Base-by-base conservation (phyloP, 1,140 invertebrate species). In the Apis laboriosa region DNA sequence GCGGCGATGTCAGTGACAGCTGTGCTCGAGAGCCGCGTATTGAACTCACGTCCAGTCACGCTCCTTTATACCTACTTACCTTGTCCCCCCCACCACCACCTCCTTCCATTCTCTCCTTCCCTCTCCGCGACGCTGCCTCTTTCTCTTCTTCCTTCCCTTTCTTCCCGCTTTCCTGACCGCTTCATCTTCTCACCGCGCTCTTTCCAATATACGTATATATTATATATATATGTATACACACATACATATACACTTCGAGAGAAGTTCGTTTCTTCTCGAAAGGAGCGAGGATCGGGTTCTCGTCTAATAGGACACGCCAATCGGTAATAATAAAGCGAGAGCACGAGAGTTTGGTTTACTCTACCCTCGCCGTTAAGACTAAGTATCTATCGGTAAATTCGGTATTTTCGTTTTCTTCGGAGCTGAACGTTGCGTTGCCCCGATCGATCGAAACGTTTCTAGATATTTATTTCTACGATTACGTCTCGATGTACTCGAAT, bases 61-160 rank as follows among this genome's bases (percentile, higher is more conserved):
- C 91, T 93, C 92, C 92, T 94, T 94, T 94, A 92, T 93, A 93
- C 91, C 90, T 92, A 93, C 92, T 93, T 93, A 91, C 89, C 89
- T 91, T 86, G 83, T 84, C 82, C 83, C 58, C 73, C 63, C 17
- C 61, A 11, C 53, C 53, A 13, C 61, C 74, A 60, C 78, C 79
- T 56, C 17, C 60, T 61, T 17, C 67, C 60, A 24, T 61, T 74
- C 51, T 49, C 77, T 63, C 43, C 8, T 75, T 64, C 61, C 72
- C 60, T 28, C 73, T 43, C 58, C 72, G 19, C 56, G 4, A 5
- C 51, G 58, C 63, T n/a, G 4, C 9, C 63, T 61, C 51, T 73
- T 82, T 13, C 67, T 28, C 70, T 68, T 60, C 67, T 51, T 72
- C 61, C 51, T 49, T 61, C 68, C 61, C 74, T 71, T 71, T 80